These are phyloP conservation scores for Tiliacea aurago DNA, from an alignment of 2,888 invertebrate species.

Conservation along the genomic window DNA sequence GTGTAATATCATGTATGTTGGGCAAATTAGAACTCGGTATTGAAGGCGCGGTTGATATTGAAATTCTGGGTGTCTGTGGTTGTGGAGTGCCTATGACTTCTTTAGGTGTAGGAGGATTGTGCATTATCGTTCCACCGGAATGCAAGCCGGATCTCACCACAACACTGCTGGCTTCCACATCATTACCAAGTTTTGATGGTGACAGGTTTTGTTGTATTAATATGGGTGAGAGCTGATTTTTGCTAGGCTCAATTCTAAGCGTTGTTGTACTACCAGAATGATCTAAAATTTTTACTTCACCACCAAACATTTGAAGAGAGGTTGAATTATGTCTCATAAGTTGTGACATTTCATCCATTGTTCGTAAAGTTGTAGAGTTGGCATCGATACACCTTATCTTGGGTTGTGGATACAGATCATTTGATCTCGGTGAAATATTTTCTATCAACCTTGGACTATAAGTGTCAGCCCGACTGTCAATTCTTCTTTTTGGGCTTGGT, in stretches of 20 bases:
- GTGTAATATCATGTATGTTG: conserved; percentile 87
- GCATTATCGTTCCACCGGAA: conserved; percentile 95
- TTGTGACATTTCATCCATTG: conserved; percentile 91
- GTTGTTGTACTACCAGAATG: conserved; percentile 93
- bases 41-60: conserved; percentile 90
- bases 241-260: conserved; percentile 92
- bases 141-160: conserved; percentile 95
- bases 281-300: conserved; percentile 94
- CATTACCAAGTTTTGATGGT: conserved; percentile 84
- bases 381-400: conserved; percentile 89
- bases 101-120: conserved; percentile 90
- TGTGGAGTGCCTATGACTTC: conserved; percentile 82
- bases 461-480: conserved; percentile 82
- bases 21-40: conserved; percentile 90
- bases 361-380: conserved; percentile 86
- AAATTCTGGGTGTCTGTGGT: conserved; percentile 90
- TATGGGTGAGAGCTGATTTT: conserved; percentile 90
- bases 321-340: conserved; percentile 90
- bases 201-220: conserved; percentile 87
- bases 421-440: conserved; percentile 83
- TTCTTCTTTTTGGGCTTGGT: conserved; percentile 84
- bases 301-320: conserved; percentile 93
- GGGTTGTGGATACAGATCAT: conserved; percentile 84
- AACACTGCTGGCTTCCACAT: conserved; percentile 91
- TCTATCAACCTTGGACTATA: conserved; percentile 85